These are phyloP conservation scores for Platypus cylindrus DNA, from an alignment of 2,888 invertebrate genomes.

Conservation along the genomic window DNA sequence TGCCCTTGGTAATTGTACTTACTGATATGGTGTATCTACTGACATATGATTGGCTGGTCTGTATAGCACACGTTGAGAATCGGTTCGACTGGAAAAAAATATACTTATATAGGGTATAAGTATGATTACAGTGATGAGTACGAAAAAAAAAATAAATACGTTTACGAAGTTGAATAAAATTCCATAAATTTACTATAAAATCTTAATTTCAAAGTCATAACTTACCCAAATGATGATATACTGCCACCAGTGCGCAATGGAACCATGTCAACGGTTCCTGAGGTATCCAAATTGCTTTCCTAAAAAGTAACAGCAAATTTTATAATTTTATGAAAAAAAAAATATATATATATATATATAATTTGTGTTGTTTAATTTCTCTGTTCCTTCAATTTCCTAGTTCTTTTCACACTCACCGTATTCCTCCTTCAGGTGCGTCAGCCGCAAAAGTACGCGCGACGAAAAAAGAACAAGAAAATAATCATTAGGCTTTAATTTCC, in stretches of 20 bases:
- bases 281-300: slow-evolving; percentile 65
- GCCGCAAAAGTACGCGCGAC: no score
- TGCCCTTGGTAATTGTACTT: slow-evolving; percentile 31
- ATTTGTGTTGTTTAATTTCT: no score
- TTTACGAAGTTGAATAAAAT: slow-evolving; percentile 11
- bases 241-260: slow-evolving; percentile 52
- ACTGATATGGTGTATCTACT: slow-evolving; percentile 55
- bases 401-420: slow-evolving; percentile 69
- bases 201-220: no score
- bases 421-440: slow-evolving; percentile 71
- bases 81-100: slow-evolving; percentile 47
- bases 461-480: no score
- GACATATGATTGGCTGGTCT: slow-evolving; percentile 61
- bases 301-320: no score
- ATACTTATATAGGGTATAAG: no score
- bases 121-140: slow-evolving; percentile 3
- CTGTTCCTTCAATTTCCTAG: no score
- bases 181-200: no score
- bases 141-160: slow-evolving; percentile 7
- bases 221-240: slow-evolving; percentile 62
- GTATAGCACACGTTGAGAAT: slow-evolving; percentile 62
- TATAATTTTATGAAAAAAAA: no score
- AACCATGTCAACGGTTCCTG: slow-evolving; percentile 60
- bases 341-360: no score
- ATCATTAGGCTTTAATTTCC: slow-evolving; percentile 11